These are phyloP conservation scores for Notarius quadriscutis DNA, from an alignment of 2,113 vertebrate species.

Conservation along the genomic window DNA sequence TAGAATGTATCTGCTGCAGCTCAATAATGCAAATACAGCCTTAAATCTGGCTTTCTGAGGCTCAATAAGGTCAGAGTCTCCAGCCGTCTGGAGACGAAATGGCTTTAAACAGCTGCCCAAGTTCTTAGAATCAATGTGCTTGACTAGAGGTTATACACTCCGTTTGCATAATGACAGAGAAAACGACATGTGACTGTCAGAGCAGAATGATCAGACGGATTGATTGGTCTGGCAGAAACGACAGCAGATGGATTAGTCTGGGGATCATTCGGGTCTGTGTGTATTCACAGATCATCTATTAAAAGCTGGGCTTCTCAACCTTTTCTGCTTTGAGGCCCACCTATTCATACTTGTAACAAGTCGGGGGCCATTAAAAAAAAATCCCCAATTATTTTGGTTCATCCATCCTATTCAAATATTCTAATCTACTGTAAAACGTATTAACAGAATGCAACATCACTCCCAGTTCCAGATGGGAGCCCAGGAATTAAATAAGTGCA, in stretches of 20 bases:
- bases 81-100: neutral
- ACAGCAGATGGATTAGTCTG: conserved; percentile 5
- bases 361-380: too few species aligned
- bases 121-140: conserved; percentile 27
- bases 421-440: too few species aligned
- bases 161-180: conserved; percentile 14
- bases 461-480: too few species aligned
- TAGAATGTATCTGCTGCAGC: neutral
- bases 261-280: neutral
- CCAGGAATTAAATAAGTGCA: too few species aligned
- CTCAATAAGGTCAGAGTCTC: conserved; percentile 34
- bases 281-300: neutral
- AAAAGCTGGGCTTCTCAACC: neutral
- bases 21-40: neutral
- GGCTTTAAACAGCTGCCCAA: neutral
- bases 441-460: too few species aligned
- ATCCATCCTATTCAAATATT: too few species aligned
- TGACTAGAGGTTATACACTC: conserved; percentile 26
- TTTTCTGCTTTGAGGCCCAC: too few species aligned
- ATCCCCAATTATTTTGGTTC: too few species aligned
- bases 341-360: too few species aligned
- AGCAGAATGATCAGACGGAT: conserved; percentile 38
- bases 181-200: conserved; percentile 11
- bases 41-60: neutral
- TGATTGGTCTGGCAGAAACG: conserved; percentile 40